Conservation (phyloP, 2,797 vertebrate genomes). For the Acrossocheilus wenchowensis region DNA sequence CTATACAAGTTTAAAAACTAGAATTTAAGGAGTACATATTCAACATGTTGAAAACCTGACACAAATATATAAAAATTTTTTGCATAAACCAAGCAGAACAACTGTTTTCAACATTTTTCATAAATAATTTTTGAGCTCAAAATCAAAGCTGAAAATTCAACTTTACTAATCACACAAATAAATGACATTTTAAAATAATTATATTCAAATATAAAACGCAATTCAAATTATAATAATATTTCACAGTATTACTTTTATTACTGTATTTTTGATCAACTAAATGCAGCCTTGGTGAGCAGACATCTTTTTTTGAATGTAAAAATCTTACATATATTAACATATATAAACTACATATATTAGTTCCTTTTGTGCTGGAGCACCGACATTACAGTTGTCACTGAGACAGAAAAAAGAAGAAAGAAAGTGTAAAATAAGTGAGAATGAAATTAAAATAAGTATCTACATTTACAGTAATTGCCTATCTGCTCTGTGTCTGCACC, state of each 20-base stretch:
- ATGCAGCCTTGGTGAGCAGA: background rate
- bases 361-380: background rate
- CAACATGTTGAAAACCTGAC: background rate
- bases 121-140: background rate
- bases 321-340: too few relatives aligned
- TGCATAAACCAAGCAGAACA: background rate
- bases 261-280: background rate
- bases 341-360: background rate
- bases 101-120: background rate
- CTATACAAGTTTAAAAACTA: background rate
- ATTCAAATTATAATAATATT: background rate
- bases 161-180: background rate
- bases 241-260: background rate
- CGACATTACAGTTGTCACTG: background rate
- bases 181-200: background rate
- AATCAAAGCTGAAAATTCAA: background rate
- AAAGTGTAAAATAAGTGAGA: background rate
- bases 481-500: background rate
- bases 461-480: conserved; percentile 4
- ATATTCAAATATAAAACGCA: background rate
- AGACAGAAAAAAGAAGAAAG: background rate
- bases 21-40: background rate
- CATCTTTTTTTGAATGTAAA: background rate
- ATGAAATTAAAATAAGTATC: background rate
- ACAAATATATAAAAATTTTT: too few relatives aligned